Conservation (phyloP, 2,888 invertebrate genomes). For the Mythimna loreyi region DNA sequence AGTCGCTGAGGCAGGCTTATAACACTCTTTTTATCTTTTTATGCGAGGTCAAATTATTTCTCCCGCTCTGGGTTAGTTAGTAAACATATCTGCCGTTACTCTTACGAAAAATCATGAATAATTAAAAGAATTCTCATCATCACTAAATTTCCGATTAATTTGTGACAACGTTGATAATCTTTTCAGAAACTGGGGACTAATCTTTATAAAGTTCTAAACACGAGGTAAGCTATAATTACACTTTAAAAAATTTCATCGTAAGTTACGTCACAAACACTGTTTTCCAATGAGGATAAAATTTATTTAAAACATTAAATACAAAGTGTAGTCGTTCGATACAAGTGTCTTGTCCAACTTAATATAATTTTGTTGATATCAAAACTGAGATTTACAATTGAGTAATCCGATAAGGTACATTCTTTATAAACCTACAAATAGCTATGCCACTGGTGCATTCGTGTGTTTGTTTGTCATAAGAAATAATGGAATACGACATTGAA, state of each 20-base stretch:
- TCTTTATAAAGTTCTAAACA: neutral
- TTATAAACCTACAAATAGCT: neutral
- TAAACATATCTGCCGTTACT: too few relatives aligned
- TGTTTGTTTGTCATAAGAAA: conserved; percentile 31
- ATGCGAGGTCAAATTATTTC: too few relatives aligned
- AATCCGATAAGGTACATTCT: conserved; percentile 34
- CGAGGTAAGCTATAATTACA: neutral
- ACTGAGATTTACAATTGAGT: conserved; percentile 26
- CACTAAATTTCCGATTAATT: neutral
- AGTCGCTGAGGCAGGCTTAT: too few relatives aligned
- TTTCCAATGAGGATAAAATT: neutral
- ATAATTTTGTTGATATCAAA: conserved; percentile 18
- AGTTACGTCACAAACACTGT: neutral
- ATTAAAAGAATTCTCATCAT: neutral
- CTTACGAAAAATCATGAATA: neutral
- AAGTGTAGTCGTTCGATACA: conserved; percentile 4
- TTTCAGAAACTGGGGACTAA: neutral
- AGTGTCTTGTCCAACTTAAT: conserved; percentile 25
- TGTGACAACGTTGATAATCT: neutral
- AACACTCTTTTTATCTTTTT: too few relatives aligned
- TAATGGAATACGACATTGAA: conserved; percentile 20
- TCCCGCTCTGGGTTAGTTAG: too few relatives aligned
- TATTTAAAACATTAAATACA: conserved; percentile 9
- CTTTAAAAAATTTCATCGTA: neutral
- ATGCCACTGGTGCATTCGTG: conserved; percentile 38